Evolutionary conservation across 2,113 vertebrate species (phyloP).

Genomic region (Willisornis vidua): DNA sequence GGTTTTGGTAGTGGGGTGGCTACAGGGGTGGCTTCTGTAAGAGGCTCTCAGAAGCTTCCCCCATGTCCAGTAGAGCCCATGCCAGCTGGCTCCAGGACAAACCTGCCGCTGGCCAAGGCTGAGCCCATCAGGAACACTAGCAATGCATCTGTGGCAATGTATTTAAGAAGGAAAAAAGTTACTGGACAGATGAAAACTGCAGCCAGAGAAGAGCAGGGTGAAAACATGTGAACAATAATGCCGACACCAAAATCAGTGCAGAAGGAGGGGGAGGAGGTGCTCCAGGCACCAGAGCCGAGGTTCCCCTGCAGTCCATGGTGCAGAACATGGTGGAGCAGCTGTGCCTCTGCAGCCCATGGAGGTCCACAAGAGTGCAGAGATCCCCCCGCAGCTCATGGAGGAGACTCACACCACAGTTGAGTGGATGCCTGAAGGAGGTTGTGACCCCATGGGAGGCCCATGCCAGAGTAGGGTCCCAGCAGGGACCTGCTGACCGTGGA

Average conservation of each 20-base stretch:
- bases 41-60: neutral
- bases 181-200: neutral
- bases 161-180: neutral
- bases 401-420: neutral
- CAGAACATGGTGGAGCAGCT: neutral
- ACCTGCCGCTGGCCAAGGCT: neutral
- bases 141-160: neutral
- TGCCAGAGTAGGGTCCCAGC: neutral
- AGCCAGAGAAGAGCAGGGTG: neutral
- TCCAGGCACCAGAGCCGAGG: neutral
- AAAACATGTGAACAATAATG: neutral
- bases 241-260: neutral
- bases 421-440: neutral
- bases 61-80: neutral
- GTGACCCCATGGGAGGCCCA: neutral
- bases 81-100: neutral
- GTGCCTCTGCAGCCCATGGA: neutral
- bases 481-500: neutral
- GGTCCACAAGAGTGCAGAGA: neutral
- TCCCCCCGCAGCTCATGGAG: no score
- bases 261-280: neutral
- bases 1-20: neutral
- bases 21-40: neutral
- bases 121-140: neutral
- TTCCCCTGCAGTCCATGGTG: neutral